These are phyloP conservation scores for Coregonus sp. DNA, from an alignment of 2,797 vertebrate genomes.

Conservation along the genomic window DNA sequence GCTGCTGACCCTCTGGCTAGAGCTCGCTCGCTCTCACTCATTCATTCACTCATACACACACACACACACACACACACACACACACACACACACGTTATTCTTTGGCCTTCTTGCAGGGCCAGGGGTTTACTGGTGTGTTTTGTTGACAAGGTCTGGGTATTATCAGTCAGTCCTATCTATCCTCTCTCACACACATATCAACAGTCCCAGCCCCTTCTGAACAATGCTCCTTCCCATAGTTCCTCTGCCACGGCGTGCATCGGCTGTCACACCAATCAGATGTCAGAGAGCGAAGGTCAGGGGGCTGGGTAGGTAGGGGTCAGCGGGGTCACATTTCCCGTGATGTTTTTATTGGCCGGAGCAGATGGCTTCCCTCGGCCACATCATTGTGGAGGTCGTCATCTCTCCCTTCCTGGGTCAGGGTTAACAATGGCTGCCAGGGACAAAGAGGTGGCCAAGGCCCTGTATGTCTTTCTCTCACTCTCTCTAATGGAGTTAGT, in stretches of 20 bases:
- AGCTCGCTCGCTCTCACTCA: constrained; percentile 30
- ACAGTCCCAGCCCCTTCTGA: constrained; percentile 22
- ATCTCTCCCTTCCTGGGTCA: constrained; percentile 59
- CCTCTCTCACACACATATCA: background rate
- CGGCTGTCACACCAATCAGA: constrained; percentile 46
- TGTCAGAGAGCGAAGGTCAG: constrained; percentile 46
- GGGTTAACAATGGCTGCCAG: constrained; percentile 65
- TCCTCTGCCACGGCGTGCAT: constrained; percentile 38
- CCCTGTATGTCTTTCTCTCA: background rate
- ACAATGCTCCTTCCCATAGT: constrained; percentile 43
- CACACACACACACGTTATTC: background rate
- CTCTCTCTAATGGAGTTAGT: constrained; percentile 45
- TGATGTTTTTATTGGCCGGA: constrained; percentile 75
- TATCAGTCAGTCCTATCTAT: background rate
- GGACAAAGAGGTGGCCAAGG: constrained; percentile 60
- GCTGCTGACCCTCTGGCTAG: constrained; percentile 46
- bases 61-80: constrained; percentile 31
- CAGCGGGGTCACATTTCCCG: constrained; percentile 55
- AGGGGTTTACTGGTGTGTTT: background rate
- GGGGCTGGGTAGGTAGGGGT: constrained; percentile 56
- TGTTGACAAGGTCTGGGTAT: too few species aligned
- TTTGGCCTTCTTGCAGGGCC: constrained; percentile 13
- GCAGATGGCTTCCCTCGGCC: constrained; percentile 75
- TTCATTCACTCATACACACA: background rate
- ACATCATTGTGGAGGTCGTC: constrained; percentile 61